Conservation (phyloP, 2,797 vertebrate species). For the Sitta carolinensis region DNA sequence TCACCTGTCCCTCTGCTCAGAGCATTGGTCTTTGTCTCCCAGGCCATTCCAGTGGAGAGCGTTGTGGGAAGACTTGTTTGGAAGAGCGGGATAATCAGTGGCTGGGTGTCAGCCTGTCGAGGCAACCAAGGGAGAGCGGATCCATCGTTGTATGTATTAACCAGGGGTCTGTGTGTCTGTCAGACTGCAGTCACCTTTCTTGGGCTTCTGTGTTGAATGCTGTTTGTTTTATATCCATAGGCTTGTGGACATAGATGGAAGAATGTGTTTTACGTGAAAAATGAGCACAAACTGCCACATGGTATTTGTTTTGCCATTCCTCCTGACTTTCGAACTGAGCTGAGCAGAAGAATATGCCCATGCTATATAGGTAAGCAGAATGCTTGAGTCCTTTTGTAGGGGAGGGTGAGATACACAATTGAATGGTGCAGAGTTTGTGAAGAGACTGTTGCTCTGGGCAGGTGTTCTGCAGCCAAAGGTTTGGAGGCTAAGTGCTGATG, state of each 20-base stretch:
- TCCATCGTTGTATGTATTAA: conserved; percentile 84
- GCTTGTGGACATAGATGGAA: conserved; percentile 98
- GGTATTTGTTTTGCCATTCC: conserved; percentile 88
- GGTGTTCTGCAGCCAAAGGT: background rate
- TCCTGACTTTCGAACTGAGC: conserved; percentile 75
- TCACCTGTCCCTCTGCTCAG: background rate
- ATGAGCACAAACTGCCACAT: conserved; percentile 85
- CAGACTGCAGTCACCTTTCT: background rate
- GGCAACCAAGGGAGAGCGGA: conserved; percentile 84
- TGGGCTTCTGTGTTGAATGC: background rate
- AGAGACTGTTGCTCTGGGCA: background rate
- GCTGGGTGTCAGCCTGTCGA: conserved; percentile 94
- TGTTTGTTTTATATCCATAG: conserved; percentile 73
- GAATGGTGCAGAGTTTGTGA: background rate
- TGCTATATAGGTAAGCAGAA: conserved; percentile 88
- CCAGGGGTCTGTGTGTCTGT: background rate
- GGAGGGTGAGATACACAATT: background rate
- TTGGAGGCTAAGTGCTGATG: background rate
- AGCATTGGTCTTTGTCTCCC: conserved; percentile 25
- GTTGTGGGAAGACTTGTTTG: conserved; percentile 88
- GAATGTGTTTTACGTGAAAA: conserved; percentile 85
- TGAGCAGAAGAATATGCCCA: conserved; percentile 79
- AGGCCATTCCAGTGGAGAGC: conserved; percentile 74
- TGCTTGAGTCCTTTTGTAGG: background rate
- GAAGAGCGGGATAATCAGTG: conserved; percentile 92